Percentiles rank a stretch among this genome's conserved stretches.
phyloP scores from a whole-genome alignment of 2,797 vertebrate species.

The Percopsis omiscomaycus region DNA sequence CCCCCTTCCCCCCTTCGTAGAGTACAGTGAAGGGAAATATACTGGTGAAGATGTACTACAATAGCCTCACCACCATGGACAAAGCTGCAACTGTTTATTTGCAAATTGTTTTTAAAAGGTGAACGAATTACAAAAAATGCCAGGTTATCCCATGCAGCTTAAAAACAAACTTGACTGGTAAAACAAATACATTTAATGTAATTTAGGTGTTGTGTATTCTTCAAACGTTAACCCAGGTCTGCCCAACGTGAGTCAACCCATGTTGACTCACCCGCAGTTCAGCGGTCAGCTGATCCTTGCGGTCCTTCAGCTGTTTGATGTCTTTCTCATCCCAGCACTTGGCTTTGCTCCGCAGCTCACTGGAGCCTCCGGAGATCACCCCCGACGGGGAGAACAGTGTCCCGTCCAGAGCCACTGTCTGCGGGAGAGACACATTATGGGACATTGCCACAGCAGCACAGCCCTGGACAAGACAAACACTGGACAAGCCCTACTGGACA shows the following conservation, averaged over 20 bases:
- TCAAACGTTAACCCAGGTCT: too few species aligned
- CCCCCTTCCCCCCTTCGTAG: too few species aligned
- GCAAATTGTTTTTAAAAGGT: too few species aligned
- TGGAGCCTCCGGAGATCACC: slow-evolving; percentile 92
- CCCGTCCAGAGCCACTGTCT: slow-evolving; percentile 93
- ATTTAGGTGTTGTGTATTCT: neutral
- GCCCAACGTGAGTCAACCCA: neutral
- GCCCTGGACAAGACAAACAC: too few species aligned
- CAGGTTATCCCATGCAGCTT: too few species aligned
- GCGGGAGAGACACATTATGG: neutral
- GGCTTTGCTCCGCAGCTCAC: slow-evolving; percentile 86
- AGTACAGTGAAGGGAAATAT: too few species aligned
- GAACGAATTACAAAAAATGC: too few species aligned
- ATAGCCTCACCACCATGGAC: too few species aligned
- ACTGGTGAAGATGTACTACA: too few species aligned
- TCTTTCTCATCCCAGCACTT: slow-evolving; percentile 91
- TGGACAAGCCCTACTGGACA: too few species aligned
- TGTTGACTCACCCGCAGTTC: slow-evolving; percentile 82
- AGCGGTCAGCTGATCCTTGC: slow-evolving; percentile 74
- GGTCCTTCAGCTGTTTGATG: slow-evolving; percentile 82
- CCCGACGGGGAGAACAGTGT: slow-evolving; percentile 93
- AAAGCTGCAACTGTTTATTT: too few species aligned
- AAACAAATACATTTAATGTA: neutral
- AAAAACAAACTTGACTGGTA: neutral
- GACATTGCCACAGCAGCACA: too few species aligned